Base-by-base conservation (phyloP, 2,113 vertebrate species). In the Caloenas nicobarica region DNA sequence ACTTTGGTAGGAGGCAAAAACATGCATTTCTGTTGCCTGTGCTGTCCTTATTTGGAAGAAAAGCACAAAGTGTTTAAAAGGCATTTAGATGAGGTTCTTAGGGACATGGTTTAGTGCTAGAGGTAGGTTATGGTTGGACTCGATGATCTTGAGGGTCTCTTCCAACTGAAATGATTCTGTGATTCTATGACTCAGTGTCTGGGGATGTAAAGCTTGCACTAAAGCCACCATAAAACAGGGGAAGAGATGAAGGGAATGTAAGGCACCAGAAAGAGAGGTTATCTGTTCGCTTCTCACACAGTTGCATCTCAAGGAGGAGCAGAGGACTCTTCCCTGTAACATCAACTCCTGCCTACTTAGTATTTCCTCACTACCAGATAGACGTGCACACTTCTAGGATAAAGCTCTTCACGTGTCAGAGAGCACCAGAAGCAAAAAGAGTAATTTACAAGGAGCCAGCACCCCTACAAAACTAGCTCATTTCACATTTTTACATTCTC, bases 401-500 rank as follows among this genome's bases (percentile, higher is more conserved):
- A 90, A 92, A 95, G 53, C 57, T 86, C 69, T 88, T 80, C 7
- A 50, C 0, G 0, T 73, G n/a, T 54, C 83, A 91, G 15, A 93
- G 51, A 85, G 44, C 57, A 87, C 5, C 31, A 81, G 61, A 60
- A 81, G 33, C 16, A 79, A 92, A 83, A 83, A 34, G 33, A 83
- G 13, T 81, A 33, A 93, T 86, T 81, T 86, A 53, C 56, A 88
- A 93, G 48, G 42, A 92, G 44, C 15, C n/a, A 29, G 53, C 9
- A 81, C 25, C 58, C 72, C 70, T 68, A 74, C 68, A 76, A 89
- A 78, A 50, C 60, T 57, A 81, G 38, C 46, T 91, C 60, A 91
- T 91, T 96, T 74, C 60, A 89, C 28, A 42, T 81, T 92, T 88
- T 88, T 71, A 79, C 57, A 46, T 89, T 79, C 44, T 77, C 77